These are phyloP conservation scores for Cheirogaleus major DNA, from an alignment of 2,797 vertebrate species.

Conservation along the genomic window DNA sequence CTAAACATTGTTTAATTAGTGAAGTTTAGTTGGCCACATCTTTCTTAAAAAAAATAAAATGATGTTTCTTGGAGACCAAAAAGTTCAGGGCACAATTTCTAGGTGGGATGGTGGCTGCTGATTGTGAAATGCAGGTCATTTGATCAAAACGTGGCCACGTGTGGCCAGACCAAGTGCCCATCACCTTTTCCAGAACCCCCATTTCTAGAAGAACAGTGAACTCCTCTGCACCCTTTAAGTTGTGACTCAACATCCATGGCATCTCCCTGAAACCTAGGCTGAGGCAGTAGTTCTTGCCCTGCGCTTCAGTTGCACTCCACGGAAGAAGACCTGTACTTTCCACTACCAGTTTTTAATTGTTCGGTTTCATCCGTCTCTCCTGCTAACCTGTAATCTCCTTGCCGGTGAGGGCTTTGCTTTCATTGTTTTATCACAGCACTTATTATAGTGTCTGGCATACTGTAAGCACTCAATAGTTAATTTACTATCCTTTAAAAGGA, in stretches of 20 bases:
- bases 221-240: not conserved
- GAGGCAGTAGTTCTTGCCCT: not conserved
- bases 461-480: not conserved
- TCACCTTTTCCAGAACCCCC: not conserved
- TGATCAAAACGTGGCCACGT: not conserved
- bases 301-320: not conserved
- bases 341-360: not conserved
- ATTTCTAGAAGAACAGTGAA: not conserved
- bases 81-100: not conserved
- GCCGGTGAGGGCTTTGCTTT: not conserved
- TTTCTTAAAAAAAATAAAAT: constrained; percentile 40
- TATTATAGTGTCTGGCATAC: not conserved
- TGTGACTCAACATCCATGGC: not conserved
- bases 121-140: not conserved
- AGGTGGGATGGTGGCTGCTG: not conserved
- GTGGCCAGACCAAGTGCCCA: not conserved
- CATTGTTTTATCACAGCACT: not conserved
- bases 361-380: not conserved
- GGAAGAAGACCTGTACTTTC: not conserved
- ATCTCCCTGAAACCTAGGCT: not conserved
- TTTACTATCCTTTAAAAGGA: not conserved
- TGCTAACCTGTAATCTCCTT: not conserved
- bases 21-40: not conserved
- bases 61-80: not conserved
- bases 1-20: constrained; percentile 25